These are phyloP conservation scores for Dynastes hyllus DNA, from an alignment of 2,888 invertebrate genomes.

Conservation along the genomic window DNA sequence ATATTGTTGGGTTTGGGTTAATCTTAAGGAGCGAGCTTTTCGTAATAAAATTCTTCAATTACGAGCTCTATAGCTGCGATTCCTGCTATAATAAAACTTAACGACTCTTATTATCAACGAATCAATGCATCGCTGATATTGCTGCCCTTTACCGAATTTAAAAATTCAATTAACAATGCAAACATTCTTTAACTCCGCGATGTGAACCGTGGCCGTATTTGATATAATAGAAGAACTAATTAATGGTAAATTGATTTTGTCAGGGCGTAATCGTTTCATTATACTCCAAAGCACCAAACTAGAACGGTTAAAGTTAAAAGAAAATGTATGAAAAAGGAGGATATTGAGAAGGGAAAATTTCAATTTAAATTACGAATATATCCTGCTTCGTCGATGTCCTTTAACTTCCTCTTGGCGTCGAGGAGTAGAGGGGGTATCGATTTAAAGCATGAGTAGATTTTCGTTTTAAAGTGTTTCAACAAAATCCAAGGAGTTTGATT, in stretches of 20 bases:
- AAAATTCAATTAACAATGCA: slow-evolving; percentile 24
- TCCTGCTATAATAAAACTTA: too few species aligned
- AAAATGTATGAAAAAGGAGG: neutral
- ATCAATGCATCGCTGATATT: neutral
- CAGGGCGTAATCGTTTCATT: neutral
- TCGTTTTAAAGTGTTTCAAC: neutral
- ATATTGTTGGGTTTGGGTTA: too few species aligned
- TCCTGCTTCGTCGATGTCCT: neutral
- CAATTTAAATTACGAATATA: slow-evolving; percentile 7
- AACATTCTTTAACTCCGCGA: slow-evolving; percentile 8
- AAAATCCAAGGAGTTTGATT: neutral
- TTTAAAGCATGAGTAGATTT: slow-evolving; percentile 10
- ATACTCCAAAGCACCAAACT: neutral
- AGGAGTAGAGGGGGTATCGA: neutral
- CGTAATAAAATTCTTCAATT: neutral
- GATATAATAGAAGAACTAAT: neutral
- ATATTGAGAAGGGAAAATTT: neutral
- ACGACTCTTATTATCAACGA: too few species aligned
- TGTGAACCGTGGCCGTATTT: neutral
- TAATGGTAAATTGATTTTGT: slow-evolving; percentile 1
- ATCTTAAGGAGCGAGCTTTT: too few species aligned
- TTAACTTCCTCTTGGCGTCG: neutral
- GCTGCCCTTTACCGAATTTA: neutral
- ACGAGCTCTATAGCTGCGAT: too few species aligned
- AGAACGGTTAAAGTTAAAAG: slow-evolving; percentile 1